phyloP scores from a whole-genome alignment of 2,888 invertebrate genomes.

The Acrobasis repandana region DNA sequence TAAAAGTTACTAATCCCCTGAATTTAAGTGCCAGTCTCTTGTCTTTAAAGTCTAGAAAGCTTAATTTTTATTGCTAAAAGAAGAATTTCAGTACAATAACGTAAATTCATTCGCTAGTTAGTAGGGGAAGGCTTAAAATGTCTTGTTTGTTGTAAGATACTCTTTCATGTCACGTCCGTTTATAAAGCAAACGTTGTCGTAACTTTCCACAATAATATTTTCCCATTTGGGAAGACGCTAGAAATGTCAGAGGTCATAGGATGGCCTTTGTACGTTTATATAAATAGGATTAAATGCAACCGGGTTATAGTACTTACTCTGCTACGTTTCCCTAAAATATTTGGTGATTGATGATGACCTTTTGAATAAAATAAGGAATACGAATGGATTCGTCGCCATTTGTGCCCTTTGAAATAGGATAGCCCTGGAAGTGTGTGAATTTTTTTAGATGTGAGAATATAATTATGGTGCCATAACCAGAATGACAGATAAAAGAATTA shows the following conservation, averaged over 20 bases:
- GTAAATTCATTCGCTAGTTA: too few relatives aligned
- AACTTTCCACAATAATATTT: slow-evolving; percentile 12
- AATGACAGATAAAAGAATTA: too few relatives aligned
- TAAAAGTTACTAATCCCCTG: too few relatives aligned
- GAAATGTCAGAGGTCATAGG: slow-evolving; percentile 45
- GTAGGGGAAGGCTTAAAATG: too few relatives aligned
- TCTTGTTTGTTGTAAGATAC: background rate
- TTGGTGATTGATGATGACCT: slow-evolving; percentile 9
- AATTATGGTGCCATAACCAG: too few relatives aligned
- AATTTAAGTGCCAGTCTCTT: too few relatives aligned
- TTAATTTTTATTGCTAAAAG: too few relatives aligned
- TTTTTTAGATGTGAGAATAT: too few relatives aligned
- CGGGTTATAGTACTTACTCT: slow-evolving; percentile 17
- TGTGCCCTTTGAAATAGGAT: background rate
- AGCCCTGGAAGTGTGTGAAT: background rate
- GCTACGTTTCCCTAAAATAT: background rate
- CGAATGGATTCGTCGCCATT: background rate
- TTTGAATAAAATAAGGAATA: background rate
- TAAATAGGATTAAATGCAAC: slow-evolving; percentile 36
- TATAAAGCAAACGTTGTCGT: background rate
- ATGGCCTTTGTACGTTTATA: slow-evolving; percentile 45
- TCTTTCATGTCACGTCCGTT: background rate
- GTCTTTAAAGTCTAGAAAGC: too few relatives aligned
- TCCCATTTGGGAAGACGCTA: slow-evolving; percentile 36
- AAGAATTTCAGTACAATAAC: too few relatives aligned